Base-by-base conservation (phyloP, 1,140 invertebrate species). In the Drosophila eugracilis region DNA sequence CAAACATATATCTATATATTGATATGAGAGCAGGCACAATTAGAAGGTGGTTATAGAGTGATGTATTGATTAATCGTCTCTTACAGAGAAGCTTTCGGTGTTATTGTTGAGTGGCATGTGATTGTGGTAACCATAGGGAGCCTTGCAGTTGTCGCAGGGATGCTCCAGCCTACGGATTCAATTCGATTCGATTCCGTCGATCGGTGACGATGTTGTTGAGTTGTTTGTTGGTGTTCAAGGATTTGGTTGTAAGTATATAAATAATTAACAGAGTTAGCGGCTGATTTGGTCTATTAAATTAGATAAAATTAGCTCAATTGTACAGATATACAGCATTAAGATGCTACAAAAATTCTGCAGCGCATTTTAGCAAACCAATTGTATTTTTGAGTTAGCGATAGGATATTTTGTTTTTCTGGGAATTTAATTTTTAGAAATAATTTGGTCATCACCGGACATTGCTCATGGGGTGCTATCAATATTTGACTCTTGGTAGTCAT, bases 41-140 rank as follows among this genome's bases (percentile, higher is more conserved):
- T 36, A 22, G 32, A 12, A 17, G 14, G 19, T 10, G 39, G 14
- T 67, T 34, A 44, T 22, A 30, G 37, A n/a, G 10, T 28, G 24
- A 28, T 28, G 36, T 49, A 55, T 45, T 24, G 26, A 75, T 55
- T 55, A 53, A 62, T 74, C 54, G 70, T 62, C 55, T 84, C 90
- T 92, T 92, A 94, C 92, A 75, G 93, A 92, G 88, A 96, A 95
- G 60, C 78, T 76, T 50, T 77, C 72, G 49, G 93, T 91, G 75
- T 95, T 91, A 39, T 90, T 91, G 52, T 92, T 93, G 53, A 95
- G 91, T 36, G 92, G 83, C 92, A 95, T 92, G 76, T 95, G 93
- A 92, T 95, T 94, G 78, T 93, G 93, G 91, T 94, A 96, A 75
- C 93, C 93, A 79, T 95, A 96, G 19, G 95, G 93, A 12, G 93